These are phyloP conservation scores for Oncorhynchus nerka DNA, from an alignment of 2,113 vertebrate genomes.

Conservation along the genomic window DNA sequence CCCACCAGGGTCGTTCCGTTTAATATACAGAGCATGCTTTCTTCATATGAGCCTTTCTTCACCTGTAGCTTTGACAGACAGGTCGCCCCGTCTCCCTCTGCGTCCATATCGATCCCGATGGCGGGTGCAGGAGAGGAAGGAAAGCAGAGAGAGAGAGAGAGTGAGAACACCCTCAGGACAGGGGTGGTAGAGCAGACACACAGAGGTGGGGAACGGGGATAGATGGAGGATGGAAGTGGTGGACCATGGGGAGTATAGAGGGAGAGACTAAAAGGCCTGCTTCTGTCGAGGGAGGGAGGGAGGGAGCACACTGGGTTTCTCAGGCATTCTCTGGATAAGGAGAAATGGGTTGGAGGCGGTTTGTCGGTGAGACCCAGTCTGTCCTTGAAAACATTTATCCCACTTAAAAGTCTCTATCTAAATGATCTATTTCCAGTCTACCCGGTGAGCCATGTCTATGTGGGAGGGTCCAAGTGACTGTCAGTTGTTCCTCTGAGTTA, in stretches of 20 bases:
- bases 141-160: slow-evolving; percentile 37
- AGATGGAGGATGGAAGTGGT: slow-evolving; percentile 37
- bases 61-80: slow-evolving; percentile 70
- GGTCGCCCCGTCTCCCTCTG: slow-evolving; percentile 64
- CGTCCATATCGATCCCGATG: slow-evolving; percentile 73
- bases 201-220: slow-evolving; percentile 48
- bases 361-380: not conserved
- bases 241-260: slow-evolving; percentile 37
- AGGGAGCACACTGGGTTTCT: not conserved
- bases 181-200: slow-evolving; percentile 61
- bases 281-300: slow-evolving; percentile 60
- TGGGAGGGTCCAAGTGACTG: slow-evolving; percentile 48
- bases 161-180: slow-evolving; percentile 60
- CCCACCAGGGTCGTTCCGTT: slow-evolving; percentile 60
- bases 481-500: slow-evolving; percentile 46
- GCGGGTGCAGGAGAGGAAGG: slow-evolving; percentile 49
- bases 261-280: slow-evolving; percentile 60
- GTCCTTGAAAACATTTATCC: not conserved
- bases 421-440: not conserved
- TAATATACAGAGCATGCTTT: slow-evolving; percentile 78
- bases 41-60: slow-evolving; percentile 73
- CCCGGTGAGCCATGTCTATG: slow-evolving; percentile 13
- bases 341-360: not conserved
- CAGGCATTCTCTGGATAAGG: not conserved
- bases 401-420: not conserved